Base-by-base conservation (phyloP, 2,888 invertebrate genomes). In the Sthenelais limicola region DNA sequence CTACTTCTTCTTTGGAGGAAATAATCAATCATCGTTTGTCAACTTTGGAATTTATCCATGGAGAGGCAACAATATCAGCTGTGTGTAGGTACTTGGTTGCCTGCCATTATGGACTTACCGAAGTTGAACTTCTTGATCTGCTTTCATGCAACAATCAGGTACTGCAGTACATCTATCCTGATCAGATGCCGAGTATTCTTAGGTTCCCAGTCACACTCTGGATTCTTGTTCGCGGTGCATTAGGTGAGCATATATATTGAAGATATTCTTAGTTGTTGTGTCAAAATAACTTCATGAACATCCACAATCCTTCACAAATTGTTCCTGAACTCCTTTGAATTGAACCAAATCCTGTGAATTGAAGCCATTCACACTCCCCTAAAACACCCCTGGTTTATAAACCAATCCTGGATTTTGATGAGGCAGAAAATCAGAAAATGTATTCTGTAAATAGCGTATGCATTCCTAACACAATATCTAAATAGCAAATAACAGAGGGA, bases 111-210 rank as follows among this genome's bases (percentile, higher is more conserved):
- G 80, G 80, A 12, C 58, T 80, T n/a, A 69, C 79, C 21, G 80
- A 80, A 69, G 28, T 75, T 52, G 80, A 80, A 38, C 48, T 80
- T 58, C 66, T 78, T 15, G 80, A 80, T 54, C 21, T 80, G 18
- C 67, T 80, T 67, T 79, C 79, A 3, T 77, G 74, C 54, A 78
- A 79, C 74, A 76, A 79, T 67, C 74, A 79, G 9, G 71, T 77
- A 28, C 51, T 80, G 30, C 47, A 62, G 33, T 9, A 2, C 5
- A 9, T 30, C 1, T 72, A 51, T 24, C 71, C 47, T 48, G 33
- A 9, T 28, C 30, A 54, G 33, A 30, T 71, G 69, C 62, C 77
- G 7, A 30, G 26, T 9, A 28, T 77, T 1, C 68, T 79, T 12
- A 52, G 80, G 38, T 80, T 80, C 68, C 80, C 80, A 21, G 30